Evolutionary conservation across 2,888 invertebrate genomes (phyloP).

Genomic region (Volucella bombylans): DNA sequence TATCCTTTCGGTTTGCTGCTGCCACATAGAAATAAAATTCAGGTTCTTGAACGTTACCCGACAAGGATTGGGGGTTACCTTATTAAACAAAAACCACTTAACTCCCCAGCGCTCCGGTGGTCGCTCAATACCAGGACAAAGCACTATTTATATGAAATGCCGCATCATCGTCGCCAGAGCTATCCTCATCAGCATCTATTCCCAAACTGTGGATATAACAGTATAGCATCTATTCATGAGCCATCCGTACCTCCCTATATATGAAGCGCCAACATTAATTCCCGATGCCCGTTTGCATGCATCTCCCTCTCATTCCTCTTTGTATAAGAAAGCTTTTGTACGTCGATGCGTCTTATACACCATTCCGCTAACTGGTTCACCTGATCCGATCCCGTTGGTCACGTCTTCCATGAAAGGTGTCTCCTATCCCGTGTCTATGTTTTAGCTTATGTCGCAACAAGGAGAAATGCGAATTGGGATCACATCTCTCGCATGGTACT

Average conservation of each 20-base stretch:
- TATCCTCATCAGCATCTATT: constrained; percentile 44
- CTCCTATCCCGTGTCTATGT: constrained; percentile 41
- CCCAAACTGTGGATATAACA: constrained; percentile 11
- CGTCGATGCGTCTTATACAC: constrained; percentile 70
- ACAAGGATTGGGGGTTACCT: constrained; percentile 44
- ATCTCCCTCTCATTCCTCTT: constrained; percentile 25
- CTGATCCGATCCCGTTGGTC: constrained; percentile 68
- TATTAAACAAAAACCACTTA: constrained; percentile 73
- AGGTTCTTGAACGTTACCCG: constrained; percentile 40
- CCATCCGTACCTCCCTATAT: constrained; percentile 36
- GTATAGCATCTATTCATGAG: constrained; percentile 28
- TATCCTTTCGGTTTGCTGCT: constrained; percentile 42
- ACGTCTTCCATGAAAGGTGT: constrained; percentile 71
- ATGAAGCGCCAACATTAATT: constrained; percentile 55
- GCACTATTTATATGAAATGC: constrained; percentile 63
- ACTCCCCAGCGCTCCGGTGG: constrained; percentile 41
- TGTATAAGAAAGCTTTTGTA: constrained; percentile 67
- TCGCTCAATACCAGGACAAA: constrained; percentile 52
- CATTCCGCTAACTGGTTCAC: constrained; percentile 66
- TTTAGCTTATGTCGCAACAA: constrained; percentile 49
- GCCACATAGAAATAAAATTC: constrained; percentile 19
- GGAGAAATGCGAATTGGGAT: constrained; percentile 68
- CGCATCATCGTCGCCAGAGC: constrained; percentile 60
- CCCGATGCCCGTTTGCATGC: constrained; percentile 41
- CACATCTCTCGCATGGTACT: constrained; percentile 67